Evolutionary conservation across 2,888 invertebrate species (phyloP), one percentile per base, ranked within the genome.

Genomic region (Dexiosoma caninum): DNA sequence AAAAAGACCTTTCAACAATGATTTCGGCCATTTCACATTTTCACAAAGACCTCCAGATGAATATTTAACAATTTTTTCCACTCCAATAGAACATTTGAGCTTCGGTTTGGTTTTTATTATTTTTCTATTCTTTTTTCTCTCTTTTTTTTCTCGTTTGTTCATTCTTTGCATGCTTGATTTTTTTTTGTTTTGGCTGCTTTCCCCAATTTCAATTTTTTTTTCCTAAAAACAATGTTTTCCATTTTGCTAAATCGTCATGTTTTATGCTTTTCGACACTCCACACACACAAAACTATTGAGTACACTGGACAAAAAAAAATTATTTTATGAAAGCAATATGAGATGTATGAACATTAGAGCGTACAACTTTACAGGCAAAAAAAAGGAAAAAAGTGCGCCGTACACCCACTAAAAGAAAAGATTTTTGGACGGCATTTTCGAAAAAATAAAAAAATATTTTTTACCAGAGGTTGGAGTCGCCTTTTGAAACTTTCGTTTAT

Each of bases 261-360:
- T 83, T 83, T 75, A 81, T 82, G 83, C 78, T 83, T 79, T 83
- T 83, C 83, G 78, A 83, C 81, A 79, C 82, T 79, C 57, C 46
- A 9, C 53, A 64, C 77, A 77, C 69, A 64, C 30, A 40, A 67
- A 78, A 78, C 77, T 78, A 75, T 60, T 67, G 42, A n/a, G 12
- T 16, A 19, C 67, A 75, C 75, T 51, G 40, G 14, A 2, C 67
- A 12, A 59, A 60, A 27, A n/a, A n/a, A n/a, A n/a, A n/a, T n/a
- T n/a, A n/a, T n/a, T n/a, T n/a, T n/a, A n/a, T n/a, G n/a, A n/a
- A n/a, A n/a, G n/a, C n/a, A n/a, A n/a, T n/a, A n/a, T n/a, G n/a
- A n/a, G n/a, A n/a, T n/a, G n/a, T n/a, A n/a, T n/a, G n/a, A n/a
- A n/a, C n/a, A n/a, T n/a, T n/a, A n/a, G n/a, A n/a, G n/a, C n/a